These are phyloP conservation scores for Oxytorus armatus DNA, from an alignment of 2,888 invertebrate genomes.

Conservation along the genomic window DNA sequence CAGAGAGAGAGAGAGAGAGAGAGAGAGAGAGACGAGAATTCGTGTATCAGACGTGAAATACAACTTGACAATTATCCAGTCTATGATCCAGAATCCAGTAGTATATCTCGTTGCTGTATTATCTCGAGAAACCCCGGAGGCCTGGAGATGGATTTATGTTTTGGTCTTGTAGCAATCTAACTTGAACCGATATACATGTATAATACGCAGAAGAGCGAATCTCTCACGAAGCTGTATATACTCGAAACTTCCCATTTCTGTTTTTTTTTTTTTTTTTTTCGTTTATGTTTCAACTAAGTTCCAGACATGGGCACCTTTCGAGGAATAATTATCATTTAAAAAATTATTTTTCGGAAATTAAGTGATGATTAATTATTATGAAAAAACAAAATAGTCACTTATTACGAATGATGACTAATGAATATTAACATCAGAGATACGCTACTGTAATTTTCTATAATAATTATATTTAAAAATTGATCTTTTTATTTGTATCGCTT, in stretches of 20 bases:
- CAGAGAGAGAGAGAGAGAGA: no score
- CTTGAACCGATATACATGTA: conserved; percentile 68
- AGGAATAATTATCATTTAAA: not conserved
- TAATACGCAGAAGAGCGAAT: conserved; percentile 44
- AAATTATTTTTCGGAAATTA: not conserved
- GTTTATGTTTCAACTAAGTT: not conserved
- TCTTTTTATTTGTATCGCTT: no score
- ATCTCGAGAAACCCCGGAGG: conserved; percentile 3
- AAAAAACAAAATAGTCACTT: no score
- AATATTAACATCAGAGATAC: no score
- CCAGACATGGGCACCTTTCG: not conserved
- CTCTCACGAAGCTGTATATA: conserved; percentile 6
- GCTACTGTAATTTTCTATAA: no score
- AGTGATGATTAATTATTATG: no score
- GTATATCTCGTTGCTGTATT: conserved; percentile 11
- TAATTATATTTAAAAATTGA: no score
- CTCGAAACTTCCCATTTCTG: conserved; percentile 7
- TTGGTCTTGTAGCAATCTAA: conserved; percentile 74
- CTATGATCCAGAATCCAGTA: no score
- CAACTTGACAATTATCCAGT: conserved; percentile 27
- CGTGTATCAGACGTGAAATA: conserved; percentile 26
- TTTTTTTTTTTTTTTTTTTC: no score
- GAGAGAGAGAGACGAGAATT: conserved; percentile 24
- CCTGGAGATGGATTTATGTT: conserved; percentile 73
- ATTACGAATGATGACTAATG: no score